Base-by-base conservation (phyloP, 1,140 invertebrate genomes). In the Arion vulgaris region DNA sequence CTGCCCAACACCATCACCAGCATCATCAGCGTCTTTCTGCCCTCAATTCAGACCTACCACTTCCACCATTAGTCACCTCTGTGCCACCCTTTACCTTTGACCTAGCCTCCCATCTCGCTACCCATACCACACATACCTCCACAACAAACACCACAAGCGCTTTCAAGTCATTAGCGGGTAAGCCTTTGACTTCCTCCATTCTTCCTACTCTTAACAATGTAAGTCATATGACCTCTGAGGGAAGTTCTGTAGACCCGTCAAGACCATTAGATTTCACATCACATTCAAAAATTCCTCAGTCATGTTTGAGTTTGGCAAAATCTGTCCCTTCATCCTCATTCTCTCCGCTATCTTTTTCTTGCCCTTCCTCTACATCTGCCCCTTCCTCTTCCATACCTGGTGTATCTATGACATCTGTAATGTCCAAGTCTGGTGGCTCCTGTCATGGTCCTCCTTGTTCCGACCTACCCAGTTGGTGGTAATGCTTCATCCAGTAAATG, bases 401-500 rank as follows among this genome's bases (percentile, higher is more conserved):
- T 51, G 51, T 57, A 5, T 68, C 57, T 34, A 68, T 57, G 49
- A 17, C 57, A 41, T 74, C 80, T 11, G 66, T 45, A 15, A 11
- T 53, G 9, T 57, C 69, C 1, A 57, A 51, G n/a, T 51, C 51
- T 26, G 17, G 15, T 26, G 51, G 9, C 9, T 36, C 80, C 15
- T 73, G 80, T 73, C 74, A 75, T 36, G 72, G 79, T n/a, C 89
- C 88, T 28, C 88, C 88, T 15, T 89, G 88, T 79, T 88, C 88
- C 15, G 78, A 89, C 53, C 90, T 88, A 77, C 85, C 88, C 90
- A 32, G 68, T 90, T 5, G 90, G 89, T 45, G 90, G 88, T 23
- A 91, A 91, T 81, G 87, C 84, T 57, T 69, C 80, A 62, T 28
- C 68, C 26, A 74, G 80, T 41, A 81, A 57, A 49, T 81, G 80